Evolutionary conservation across 1,140 invertebrate genomes (phyloP), one percentile per base, ranked within the genome.

Genomic region (Listronotus oregonensis): DNA sequence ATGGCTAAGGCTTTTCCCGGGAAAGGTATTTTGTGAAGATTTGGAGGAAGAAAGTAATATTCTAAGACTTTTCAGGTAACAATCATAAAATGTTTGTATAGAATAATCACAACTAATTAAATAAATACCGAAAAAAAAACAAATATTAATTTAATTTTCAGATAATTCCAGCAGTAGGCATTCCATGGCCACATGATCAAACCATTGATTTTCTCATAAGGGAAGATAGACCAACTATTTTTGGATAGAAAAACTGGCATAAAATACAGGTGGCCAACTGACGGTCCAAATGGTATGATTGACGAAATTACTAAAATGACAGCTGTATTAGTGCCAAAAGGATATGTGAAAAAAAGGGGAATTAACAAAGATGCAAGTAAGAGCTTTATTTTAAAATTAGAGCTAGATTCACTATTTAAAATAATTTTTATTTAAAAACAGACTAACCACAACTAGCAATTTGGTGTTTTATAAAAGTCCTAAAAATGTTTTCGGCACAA

Each of bases 251-350:
- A 58, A 46, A 66, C 61, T 6, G 64, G 64, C 8, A 44, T 67
- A 5, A 77, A 75, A 39, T 86, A 85, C 60, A 82, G 82, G 61
- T 92, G 90, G 90, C 90, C 90, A 0, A 84, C 83, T 0, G 79
- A 81, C 18, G 77, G 82, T n/a, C 83, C 82, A 0, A 79, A 81
- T 18, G 77, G 82, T 11, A 86, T 89, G 80, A 79, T 90, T 0
- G 81, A 83, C 8, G 88, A 87, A 65, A 83, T 90, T 5, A 82
- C 82, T n/a, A 81, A 83, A 8, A 83, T 87, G 46, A 88, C 87
- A 7, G 91, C 87, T 64, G 83, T 89, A 65, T 74, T 90, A 2
- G 80, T 90, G 0, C 90, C 90, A 0, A 81, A 88, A 61, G 86
- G 87, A 18, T 88, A 84, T 76, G 77, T 82, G 6, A 82, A 83